Base-by-base conservation (phyloP, 2,888 invertebrate species). In the Penaeus monodon region DNA sequence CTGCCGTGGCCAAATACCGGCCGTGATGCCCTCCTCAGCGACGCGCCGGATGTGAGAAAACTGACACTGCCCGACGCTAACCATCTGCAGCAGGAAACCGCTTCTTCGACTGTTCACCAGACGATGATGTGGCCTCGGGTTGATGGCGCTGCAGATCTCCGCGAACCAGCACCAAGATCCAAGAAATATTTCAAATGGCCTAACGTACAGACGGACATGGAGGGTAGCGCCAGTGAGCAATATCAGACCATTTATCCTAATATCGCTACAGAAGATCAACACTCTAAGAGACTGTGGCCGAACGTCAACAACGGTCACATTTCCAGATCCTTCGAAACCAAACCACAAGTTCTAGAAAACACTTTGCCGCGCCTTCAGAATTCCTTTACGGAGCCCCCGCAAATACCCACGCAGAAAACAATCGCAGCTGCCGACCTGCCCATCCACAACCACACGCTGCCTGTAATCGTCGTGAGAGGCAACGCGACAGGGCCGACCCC, bases 151-250 rank as follows among this genome's bases (percentile, higher is more conserved):
- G 2, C 57, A 17, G 57, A 57, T 20, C 17, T 17, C 17, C 57
- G 17, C 17, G 57, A 20, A 17, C 14, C 17, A 57, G 3, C 57
- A 20, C n/a, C 27, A 78, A 70, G 38, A 38, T 14, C 66, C 20
- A 33, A 49, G 27, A 27, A 78, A 14, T 84, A 84, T 57, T 63
- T 79, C 24, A 27, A 44, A 24, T 79, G 63, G 70, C 79, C 79
- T 49, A 64, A 78, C 33, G 73, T 29, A 22, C 73, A 73, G n/a
- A 33, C 22, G 8, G 33, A 24, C 38, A 33, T 73, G 29, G 33
- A 73, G 22, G 22, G 22, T 33, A 57, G 57, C 73, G 33, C 33
- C 38, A 38, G 73, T 24, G 38, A 73, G 22, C 38, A n/a, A 73
- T 22, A 73, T 38, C 22, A 8, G 22, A 73, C 0, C 10, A 73